Evolutionary conservation across 2,888 invertebrate species (phyloP), one percentile per base, ranked within the genome.

Genomic region (Lysandra coridon): DNA sequence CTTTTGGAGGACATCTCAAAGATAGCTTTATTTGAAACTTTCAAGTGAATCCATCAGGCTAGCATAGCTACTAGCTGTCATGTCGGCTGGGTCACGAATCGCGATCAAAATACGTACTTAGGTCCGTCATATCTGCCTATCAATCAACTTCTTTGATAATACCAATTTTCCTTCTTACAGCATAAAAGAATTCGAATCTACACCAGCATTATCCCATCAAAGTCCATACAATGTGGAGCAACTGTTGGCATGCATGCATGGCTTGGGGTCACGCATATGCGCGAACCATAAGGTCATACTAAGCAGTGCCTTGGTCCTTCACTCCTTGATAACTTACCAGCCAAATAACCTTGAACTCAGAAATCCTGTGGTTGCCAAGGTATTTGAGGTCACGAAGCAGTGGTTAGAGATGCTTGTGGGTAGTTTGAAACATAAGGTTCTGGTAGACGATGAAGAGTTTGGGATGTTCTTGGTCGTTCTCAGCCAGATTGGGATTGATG

Each of bases 141-240:
- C 4, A 53, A 53, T 14, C 14, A 53, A 53, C 53, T 53, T 53
- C 53, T 12, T 0, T 53, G 53, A 53, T 14, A 14, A 17, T 78
- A 62, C 14, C 53, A 10, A 44, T 10, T 44, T 44, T 53, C 17
- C 75, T 37, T 79, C 64, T 84, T 83, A 40, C 88, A 94, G 94
- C 4, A 87, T 94, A 37, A 87, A 85, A 75, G 79, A 80, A 0
- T 82, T 89, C 82, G 86, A 89, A 81, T 88, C 92, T 4, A 88
- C 87, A 1, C 84, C 94, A 73, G 87, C 92, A 0, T 83, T 94
- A 3, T 92, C 91, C 23, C 86, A 90, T 81, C 92, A 93, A 88
- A 94, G 93, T 85, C 90, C 92, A 81, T 94, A 92, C 87, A 91
- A 91, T 86, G 87, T 88, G 81, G 88, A 90, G 4, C 94, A 94